A percentile compares a stretch with the other conserved stretches of the same genome.
Evolutionary conservation across 2,797 vertebrate species (phyloP).

Genomic region (Mus minutoides): DNA sequence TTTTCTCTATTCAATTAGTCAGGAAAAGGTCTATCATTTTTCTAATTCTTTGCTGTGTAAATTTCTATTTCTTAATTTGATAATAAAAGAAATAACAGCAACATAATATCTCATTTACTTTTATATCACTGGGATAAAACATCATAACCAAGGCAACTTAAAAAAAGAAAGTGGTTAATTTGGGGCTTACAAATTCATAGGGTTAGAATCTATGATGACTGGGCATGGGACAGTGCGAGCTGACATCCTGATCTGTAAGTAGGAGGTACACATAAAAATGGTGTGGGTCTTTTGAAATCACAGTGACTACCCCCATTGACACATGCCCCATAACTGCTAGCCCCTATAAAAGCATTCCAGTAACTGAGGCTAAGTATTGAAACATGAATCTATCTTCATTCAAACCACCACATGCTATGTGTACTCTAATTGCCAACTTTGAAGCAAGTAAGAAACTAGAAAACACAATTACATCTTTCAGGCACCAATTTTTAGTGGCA

Average conservation of each 20-base stretch:
- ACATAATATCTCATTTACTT: not conserved
- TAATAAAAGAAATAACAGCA: not conserved
- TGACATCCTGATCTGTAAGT: not conserved
- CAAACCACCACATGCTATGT: not conserved
- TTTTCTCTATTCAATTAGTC: not conserved
- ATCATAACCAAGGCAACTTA: not conserved
- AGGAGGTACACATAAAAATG: not conserved
- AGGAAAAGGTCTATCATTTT: not conserved
- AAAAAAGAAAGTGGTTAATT: not conserved
- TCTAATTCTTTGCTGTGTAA: not conserved
- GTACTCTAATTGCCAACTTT: not conserved
- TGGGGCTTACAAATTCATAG: not conserved
- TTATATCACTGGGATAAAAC: not conserved
- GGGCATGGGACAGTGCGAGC: not conserved
- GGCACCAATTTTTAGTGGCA: not conserved
- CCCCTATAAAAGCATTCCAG: not conserved
- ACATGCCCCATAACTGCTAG: too few species aligned
- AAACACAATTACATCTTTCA: not conserved
- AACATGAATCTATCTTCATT: too few species aligned
- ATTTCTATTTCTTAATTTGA: conserved; percentile 33
- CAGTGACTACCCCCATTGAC: not conserved
- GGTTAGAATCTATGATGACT: too few species aligned
- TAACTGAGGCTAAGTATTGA: not conserved
- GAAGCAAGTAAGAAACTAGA: not conserved
- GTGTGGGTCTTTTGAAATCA: not conserved